Base-by-base conservation (phyloP, 2,797 vertebrate species). In the Etheostoma nigrum region DNA sequence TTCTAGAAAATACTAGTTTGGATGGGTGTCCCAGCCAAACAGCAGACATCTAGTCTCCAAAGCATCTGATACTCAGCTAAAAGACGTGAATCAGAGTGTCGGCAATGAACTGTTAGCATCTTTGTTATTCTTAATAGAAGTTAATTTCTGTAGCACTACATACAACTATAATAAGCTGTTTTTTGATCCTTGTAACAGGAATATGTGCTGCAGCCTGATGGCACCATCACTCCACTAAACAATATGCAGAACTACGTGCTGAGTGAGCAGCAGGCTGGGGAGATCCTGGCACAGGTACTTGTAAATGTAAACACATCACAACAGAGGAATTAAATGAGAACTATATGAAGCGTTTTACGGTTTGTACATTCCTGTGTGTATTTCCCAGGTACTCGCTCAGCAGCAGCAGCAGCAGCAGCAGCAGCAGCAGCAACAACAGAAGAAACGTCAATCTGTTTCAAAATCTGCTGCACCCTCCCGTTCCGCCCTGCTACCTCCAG, bases 261-360 rank as follows among this genome's bases (percentile, higher is more conserved):
- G 60, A 96, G 95, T 80, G 96, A 96, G 80, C 93, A 95, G 88
- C 93, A 95, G 66, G 95, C 95, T 1, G 95, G 95, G 33, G 94
- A 96, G 88, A 96, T 96, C 73, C 80, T 96, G 87, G 94, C 94
- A n/a, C 94, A 95, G 94, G 94, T 95, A 90, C 16, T 23, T 54
- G 7, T 7, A 42, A 45, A 25, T 19, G 30, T 52, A 48, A 63
- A 73, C 55, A 15, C 11, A 5, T 72, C 7, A 49, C 62, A 57
- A 62, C 67, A 81, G 64, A 88, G 59, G 4, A 48, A 19, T 49
- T 23, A 1, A 61, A 18, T 12, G 13, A 52, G 42, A 55, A 60
- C 16, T 12, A 9, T 11, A 51, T 18, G 12, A 60, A 15, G 2
- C 15, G 8, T 60, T 71, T 67, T 6, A n/a, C 51, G 4, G 19